A percentile compares a stretch with the other conserved stretches of the same genome.
Evolutionary conservation across 2,888 invertebrate genomes (phyloP).

Genomic region (Meta bourneti): DNA sequence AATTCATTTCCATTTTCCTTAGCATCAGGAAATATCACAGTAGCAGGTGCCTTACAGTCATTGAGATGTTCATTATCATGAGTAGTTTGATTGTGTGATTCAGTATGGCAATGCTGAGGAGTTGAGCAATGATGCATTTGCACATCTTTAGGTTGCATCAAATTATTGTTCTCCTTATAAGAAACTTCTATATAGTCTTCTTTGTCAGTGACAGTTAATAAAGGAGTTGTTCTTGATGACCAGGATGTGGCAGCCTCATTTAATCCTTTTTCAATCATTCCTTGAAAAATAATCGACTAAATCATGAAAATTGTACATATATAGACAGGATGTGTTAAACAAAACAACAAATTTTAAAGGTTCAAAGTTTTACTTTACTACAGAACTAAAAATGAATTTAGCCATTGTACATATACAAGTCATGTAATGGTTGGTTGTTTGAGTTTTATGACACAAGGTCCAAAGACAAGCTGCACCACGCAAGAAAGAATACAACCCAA

Average conservation of each 20-base stretch:
- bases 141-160: slow-evolving; percentile 33
- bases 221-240: slow-evolving; percentile 82
- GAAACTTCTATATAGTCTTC: slow-evolving; percentile 73
- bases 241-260: slow-evolving; percentile 90
- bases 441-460: too few relatives aligned
- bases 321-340: not conserved
- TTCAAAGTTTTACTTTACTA: not conserved
- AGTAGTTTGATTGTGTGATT: slow-evolving; percentile 2
- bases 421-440: too few relatives aligned
- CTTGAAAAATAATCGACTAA: slow-evolving; percentile 78
- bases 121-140: slow-evolving; percentile 11
- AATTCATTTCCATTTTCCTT: slow-evolving; percentile 31
- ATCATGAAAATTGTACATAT: not conserved
- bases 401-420: too few relatives aligned
- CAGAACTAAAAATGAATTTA: too few relatives aligned
- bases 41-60: slow-evolving; percentile 18
- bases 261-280: slow-evolving; percentile 91
- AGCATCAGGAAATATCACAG: slow-evolving; percentile 45
- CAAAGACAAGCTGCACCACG: too few relatives aligned
- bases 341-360: not conserved
- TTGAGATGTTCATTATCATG: slow-evolving; percentile 11
- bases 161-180: slow-evolving; percentile 70
- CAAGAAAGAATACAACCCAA: too few relatives aligned
- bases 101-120: not conserved
- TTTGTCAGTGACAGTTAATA: slow-evolving; percentile 58